Evolutionary conservation across 2,113 vertebrate species (phyloP).

Genomic region (Echinops telfairi): DNA sequence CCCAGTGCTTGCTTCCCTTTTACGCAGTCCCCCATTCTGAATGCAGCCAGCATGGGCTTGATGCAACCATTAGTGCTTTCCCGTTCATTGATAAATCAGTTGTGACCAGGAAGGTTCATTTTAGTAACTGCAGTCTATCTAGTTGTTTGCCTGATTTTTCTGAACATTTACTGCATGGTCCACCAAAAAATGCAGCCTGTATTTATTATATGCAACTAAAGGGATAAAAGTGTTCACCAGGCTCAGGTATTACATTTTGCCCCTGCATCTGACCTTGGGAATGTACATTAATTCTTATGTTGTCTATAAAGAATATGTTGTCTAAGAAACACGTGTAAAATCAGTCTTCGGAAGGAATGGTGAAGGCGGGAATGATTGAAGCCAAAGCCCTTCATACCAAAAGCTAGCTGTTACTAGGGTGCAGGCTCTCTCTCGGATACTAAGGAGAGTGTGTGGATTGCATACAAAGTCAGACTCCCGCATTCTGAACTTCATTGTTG

Average conservation of each 20-base stretch:
- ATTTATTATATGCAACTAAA: constrained; percentile 62
- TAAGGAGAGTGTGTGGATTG: constrained; percentile 48
- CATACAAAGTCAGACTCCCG: constrained; percentile 46
- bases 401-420: constrained; percentile 46
- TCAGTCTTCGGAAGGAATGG: constrained; percentile 57
- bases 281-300: constrained; percentile 66
- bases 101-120: constrained; percentile 53
- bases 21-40: background rate
- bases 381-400: constrained; percentile 56
- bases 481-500: constrained; percentile 1
- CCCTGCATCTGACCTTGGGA: constrained; percentile 53
- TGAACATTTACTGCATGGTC: constrained; percentile 60
- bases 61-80: constrained; percentile 33
- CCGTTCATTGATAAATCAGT: constrained; percentile 36
- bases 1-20: background rate
- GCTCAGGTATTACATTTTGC: constrained; percentile 43
- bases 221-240: constrained; percentile 45
- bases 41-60: constrained; percentile 35
- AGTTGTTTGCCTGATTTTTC: constrained; percentile 55
- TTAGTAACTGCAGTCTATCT: constrained; percentile 60
- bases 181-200: constrained; percentile 37
- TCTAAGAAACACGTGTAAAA: constrained; percentile 72
- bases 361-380: constrained; percentile 33
- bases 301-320: constrained; percentile 61
- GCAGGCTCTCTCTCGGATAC: constrained; percentile 42